Base-by-base conservation (phyloP, 2,797 vertebrate species). In the Tarsius wallacei region DNA sequence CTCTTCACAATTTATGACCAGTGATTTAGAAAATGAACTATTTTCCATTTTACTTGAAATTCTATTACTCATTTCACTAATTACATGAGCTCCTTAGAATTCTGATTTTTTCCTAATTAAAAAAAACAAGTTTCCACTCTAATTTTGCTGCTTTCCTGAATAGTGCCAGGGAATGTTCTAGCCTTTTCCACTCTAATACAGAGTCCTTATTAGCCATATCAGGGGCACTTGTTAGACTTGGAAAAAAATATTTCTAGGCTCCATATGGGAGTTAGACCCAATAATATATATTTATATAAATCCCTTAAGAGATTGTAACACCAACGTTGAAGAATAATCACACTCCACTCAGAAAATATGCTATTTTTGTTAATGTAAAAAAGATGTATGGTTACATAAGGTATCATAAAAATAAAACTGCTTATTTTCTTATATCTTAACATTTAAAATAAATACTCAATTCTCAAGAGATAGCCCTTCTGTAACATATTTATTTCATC, bases 361-460 rank as follows among this genome's bases (percentile, higher is more conserved):
- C 2, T 73, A 47, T 63, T 88, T 31, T 73, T 71, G 31, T 31
- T 63, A 82, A 84, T 71, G 33, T 3, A 85, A 76, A 90, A 42
- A 6, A 36, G 26, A n/a, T 61, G 24, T 4, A 33, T 55, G 42
- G 4, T 7, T 77, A 16, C 86, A 83, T 89, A 90, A 86, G 66
- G 4, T 61, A 70, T 9, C 33, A n/a, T 87, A 73, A 73, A 86
- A 73, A 42, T n/a, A 42, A 82, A 73, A 16, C 7, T 42, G 42
- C 42, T 47, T 42, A 63, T 74, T 81, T 90, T 90, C 51, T 59
- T 14, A 24, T 21, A 68, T 85, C 14, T 81, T 59, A 74, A 15
- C 8, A 74, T 33, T 76, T 77, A 74, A 90, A 73, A 90, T 59
- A 94, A 89, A 89, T 66, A 74, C 6, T 89, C 36, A 49, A 33